A percentile compares a stretch with the other conserved stretches of the same genome.
phyloP scores from a whole-genome alignment of 2,797 vertebrate genomes.

The Lithobates pipiens region DNA sequence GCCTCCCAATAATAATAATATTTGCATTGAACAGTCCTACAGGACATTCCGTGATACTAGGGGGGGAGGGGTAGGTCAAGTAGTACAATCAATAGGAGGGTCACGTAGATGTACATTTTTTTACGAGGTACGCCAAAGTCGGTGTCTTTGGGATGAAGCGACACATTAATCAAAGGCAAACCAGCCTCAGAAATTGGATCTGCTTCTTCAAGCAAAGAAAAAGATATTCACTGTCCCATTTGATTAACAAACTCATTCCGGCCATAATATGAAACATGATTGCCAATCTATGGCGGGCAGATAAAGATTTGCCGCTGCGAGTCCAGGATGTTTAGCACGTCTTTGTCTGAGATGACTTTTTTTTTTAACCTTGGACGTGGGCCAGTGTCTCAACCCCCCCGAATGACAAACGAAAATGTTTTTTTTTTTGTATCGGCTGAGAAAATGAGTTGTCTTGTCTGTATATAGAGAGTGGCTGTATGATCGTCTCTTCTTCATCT shows the following conservation, averaged over 20 bases:
- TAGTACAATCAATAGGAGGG: constrained; percentile 5
- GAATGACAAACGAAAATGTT: neutral
- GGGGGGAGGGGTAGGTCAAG: neutral
- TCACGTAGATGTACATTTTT: neutral
- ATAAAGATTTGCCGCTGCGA: neutral
- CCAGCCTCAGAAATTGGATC: constrained; percentile 27
- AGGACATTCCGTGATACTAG: neutral
- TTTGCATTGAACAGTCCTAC: neutral
- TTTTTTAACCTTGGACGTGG: constrained; percentile 5
- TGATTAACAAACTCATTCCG: constrained; percentile 28
- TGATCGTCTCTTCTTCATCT: too few relatives aligned
- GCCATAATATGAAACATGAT: constrained; percentile 14
- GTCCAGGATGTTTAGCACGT: neutral
- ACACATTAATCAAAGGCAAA: constrained; percentile 45
- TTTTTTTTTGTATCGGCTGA: neutral
- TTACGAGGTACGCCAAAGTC: neutral
- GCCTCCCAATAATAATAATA: neutral
- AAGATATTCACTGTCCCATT: constrained; percentile 38
- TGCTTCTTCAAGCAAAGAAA: constrained; percentile 26
- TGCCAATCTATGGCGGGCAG: neutral
- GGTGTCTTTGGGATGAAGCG: constrained; percentile 1
- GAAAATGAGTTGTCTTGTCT: neutral
- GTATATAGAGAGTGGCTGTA: too few relatives aligned
- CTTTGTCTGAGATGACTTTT: neutral
- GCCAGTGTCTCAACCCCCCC: neutral